These are phyloP conservation scores for Calcarius lapponicus DNA, from an alignment of 2,797 vertebrate species.

Conservation along the genomic window DNA sequence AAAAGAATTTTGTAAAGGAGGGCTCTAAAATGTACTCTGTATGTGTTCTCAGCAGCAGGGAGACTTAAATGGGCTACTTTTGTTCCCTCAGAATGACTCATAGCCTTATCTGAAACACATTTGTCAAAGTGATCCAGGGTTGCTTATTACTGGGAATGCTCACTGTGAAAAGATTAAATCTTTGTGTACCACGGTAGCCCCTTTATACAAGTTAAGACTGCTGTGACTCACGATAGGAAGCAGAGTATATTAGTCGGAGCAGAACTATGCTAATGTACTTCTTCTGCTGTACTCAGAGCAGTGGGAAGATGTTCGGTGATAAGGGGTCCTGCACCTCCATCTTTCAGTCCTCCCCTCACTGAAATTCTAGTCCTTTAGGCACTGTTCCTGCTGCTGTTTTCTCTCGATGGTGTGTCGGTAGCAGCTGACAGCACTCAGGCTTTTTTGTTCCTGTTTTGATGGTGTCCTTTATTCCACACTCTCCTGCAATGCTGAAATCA, in stretches of 20 bases:
- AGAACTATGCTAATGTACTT: not conserved
- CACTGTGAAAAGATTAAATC: slow-evolving; percentile 9
- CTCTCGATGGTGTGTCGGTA: not conserved
- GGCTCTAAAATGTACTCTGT: not conserved
- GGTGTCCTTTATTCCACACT: not conserved
- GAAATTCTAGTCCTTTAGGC: not conserved
- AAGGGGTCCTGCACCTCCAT: not conserved
- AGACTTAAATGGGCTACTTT: not conserved
- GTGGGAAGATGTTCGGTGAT: not conserved
- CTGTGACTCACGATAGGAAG: not conserved
- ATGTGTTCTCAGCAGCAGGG: not conserved
- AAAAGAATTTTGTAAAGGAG: not conserved
- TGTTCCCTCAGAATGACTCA: not conserved
- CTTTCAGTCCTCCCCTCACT: not conserved
- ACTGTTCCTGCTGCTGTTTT: not conserved
- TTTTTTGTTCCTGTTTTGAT: not conserved
- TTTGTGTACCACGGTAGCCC: not conserved
- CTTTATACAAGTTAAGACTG: not conserved
- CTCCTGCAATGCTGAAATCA: not conserved
- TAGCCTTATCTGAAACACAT: slow-evolving; percentile 20
- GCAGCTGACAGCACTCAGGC: not conserved
- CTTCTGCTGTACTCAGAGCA: not conserved
- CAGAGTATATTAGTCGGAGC: not conserved
- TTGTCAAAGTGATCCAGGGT: not conserved
- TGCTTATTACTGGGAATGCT: slow-evolving; percentile 16